A percentile compares a stretch with the other conserved stretches of the same genome.
Evolutionary conservation across 2,113 vertebrate genomes (phyloP).

Genomic region (Ciconia boyciana): DNA sequence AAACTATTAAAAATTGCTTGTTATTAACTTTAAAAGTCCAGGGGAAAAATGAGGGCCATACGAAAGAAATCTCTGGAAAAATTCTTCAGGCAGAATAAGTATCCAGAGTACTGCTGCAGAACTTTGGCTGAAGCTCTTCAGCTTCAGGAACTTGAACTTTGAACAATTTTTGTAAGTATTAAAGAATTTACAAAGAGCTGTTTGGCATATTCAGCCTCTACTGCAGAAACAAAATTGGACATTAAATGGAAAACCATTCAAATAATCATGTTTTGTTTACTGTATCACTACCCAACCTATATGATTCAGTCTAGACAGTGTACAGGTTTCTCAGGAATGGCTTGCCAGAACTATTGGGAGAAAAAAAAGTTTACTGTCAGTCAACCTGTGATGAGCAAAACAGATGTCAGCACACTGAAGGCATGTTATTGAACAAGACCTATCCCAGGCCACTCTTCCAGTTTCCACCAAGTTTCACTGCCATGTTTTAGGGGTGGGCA

Average conservation of each 20-base stretch:
- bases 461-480: neutral
- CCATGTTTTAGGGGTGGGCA: neutral
- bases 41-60: neutral
- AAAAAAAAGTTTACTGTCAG: neutral
- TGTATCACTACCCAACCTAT: neutral
- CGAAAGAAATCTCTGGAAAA: neutral
- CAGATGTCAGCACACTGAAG: neutral
- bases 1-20: conserved; percentile 19
- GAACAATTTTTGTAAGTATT: neutral
- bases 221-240: neutral
- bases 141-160: neutral
- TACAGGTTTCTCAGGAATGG: neutral
- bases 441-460: neutral
- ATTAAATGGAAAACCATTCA: neutral
- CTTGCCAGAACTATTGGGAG: neutral
- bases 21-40: neutral
- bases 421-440: neutral
- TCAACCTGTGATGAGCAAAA: neutral
- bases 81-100: neutral
- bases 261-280: neutral
- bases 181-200: neutral
- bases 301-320: neutral
- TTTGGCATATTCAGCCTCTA: neutral
- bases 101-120: neutral
- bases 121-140: neutral